Percentiles rank a stretch among this genome's conserved stretches.
phyloP scores from a whole-genome alignment of 37 sponge, comb jelly and placozoan species.

The Halichondria panicea region DNA sequence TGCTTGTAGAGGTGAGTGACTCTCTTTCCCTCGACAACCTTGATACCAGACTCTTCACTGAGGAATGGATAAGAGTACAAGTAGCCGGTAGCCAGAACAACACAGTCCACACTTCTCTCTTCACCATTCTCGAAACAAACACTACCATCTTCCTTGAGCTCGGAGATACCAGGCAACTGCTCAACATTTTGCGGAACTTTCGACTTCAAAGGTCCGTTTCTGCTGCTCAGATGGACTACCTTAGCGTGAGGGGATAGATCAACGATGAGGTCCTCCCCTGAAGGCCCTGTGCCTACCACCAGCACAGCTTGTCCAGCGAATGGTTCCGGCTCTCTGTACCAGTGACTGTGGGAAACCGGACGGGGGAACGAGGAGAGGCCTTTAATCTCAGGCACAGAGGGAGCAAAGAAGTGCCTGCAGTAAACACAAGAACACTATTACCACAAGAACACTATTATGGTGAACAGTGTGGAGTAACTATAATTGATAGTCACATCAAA shows the following conservation, averaged over 20 bases:
- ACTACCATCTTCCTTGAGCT: conserved; percentile 19
- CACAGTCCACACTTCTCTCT: conserved; percentile 22
- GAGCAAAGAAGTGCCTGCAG: conserved; percentile 66
- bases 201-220: not conserved
- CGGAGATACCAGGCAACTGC: conserved; percentile 21
- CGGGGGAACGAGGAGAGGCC: conserved; percentile 64
- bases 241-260: conserved; percentile 43
- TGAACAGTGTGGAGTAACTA: no score
- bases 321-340: conserved; percentile 54
- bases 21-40: conserved; percentile 15
- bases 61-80: conserved; percentile 73
- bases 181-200: conserved; percentile 52
- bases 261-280: conserved; percentile 69
- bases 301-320: conserved; percentile 58
- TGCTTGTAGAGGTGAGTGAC: conserved; percentile 77
- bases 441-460: no score
- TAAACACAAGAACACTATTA: not conserved
- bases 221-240: conserved; percentile 39
- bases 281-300: conserved; percentile 63
- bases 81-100: conserved; percentile 80
- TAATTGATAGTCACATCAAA: no score
- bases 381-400: conserved; percentile 26
- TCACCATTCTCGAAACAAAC: conserved; percentile 36
- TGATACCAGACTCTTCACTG: conserved; percentile 38
- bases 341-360: conserved; percentile 61